These are phyloP conservation scores for Contarinia nasturtii DNA, from an alignment of 1,140 invertebrate genomes.

Conservation along the genomic window DNA sequence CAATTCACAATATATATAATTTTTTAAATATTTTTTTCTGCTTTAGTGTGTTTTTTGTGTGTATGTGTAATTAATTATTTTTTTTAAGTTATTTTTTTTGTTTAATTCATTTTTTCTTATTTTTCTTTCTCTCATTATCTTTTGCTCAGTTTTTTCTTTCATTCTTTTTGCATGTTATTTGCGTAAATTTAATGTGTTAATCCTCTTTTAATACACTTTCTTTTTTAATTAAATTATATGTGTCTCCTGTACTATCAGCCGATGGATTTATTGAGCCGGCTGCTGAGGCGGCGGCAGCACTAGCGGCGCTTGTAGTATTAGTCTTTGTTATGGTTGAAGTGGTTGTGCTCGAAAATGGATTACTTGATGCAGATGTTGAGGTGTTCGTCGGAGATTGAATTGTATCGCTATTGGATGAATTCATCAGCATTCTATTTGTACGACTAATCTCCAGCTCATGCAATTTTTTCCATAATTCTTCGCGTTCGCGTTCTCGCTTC, in stretches of 20 bases:
- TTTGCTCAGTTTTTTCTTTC: neutral
- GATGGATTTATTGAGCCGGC: neutral
- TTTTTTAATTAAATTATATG: conserved; percentile 1
- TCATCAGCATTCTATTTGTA: neutral
- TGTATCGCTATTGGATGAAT: neutral
- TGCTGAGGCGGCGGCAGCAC: neutral
- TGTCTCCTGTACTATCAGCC: neutral
- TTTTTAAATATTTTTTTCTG: neutral
- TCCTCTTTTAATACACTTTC: neutral
- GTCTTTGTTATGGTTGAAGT: no score
- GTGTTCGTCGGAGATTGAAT: neutral
- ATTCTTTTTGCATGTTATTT: neutral
- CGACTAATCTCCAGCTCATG: conserved; percentile 42
- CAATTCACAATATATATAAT: no score
- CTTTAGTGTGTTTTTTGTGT: neutral
- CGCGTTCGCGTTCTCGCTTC: conserved; percentile 82
- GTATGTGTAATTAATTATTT: neutral
- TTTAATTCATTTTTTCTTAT: neutral
- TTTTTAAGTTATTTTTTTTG: neutral
- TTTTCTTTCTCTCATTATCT: neutral
- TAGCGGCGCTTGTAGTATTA: neutral
- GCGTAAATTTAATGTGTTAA: neutral
- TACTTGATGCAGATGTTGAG: neutral
- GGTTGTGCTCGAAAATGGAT: no score
- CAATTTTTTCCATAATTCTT: conserved; percentile 85